Evolutionary conservation across 2,113 vertebrate species (phyloP).

Genomic region (Zeus faber): DNA sequence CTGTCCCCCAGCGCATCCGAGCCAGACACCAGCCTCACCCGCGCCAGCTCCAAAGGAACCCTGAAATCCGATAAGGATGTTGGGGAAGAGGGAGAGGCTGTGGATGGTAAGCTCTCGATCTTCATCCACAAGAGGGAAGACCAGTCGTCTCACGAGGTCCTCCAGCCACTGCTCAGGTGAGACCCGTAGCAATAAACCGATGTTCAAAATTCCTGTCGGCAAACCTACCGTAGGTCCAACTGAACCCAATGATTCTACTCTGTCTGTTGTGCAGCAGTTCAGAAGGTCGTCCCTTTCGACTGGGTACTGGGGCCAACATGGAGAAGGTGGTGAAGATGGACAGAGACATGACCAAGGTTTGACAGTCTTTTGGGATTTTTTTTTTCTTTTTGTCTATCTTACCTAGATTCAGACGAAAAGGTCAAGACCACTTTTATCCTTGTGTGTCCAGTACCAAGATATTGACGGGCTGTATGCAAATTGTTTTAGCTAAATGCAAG

Average conservation of each 20-base stretch:
- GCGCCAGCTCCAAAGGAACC: slow-evolving; percentile 88
- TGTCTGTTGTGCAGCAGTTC: slow-evolving; percentile 81
- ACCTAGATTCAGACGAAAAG: too few species aligned
- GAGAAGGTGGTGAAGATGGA: slow-evolving; percentile 99
- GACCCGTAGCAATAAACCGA: neutral
- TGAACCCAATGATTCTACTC: slow-evolving; percentile 5
- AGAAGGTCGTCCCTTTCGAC: slow-evolving; percentile 94
- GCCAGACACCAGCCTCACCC: slow-evolving; percentile 84
- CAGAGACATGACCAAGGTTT: slow-evolving; percentile 98
- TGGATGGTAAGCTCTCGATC: slow-evolving; percentile 97
- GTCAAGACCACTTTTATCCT: too few species aligned
- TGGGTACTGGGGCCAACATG: slow-evolving; percentile 98
- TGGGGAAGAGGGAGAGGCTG: slow-evolving; percentile 93
- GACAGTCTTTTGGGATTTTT: too few species aligned
- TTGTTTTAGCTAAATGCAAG: too few species aligned
- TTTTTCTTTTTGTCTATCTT: too few species aligned
- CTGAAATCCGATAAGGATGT: slow-evolving; percentile 89
- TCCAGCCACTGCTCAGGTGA: slow-evolving; percentile 95
- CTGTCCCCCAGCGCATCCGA: slow-evolving; percentile 95
- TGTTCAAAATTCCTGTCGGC: neutral
- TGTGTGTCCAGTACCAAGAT: too few species aligned
- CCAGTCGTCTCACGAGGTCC: slow-evolving; percentile 96
- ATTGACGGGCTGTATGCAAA: too few species aligned
- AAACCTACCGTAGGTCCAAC: neutral
- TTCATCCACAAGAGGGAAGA: slow-evolving; percentile 98